Evolutionary conservation across 2,888 invertebrate species (phyloP).

Genomic region (Luffia ferchaultella): DNA sequence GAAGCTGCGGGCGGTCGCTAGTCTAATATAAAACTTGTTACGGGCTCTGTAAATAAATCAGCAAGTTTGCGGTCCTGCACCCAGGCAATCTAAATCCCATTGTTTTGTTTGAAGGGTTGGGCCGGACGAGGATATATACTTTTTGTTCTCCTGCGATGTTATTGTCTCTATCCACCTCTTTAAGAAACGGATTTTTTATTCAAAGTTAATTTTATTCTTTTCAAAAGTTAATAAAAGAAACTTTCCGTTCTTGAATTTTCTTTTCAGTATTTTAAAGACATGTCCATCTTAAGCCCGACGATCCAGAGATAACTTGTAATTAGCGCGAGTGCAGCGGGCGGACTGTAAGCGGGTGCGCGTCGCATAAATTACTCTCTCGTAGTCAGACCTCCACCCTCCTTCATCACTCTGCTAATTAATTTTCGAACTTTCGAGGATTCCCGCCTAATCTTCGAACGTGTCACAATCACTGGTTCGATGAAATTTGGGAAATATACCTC

Average conservation of each 20-base stretch:
- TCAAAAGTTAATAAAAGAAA: neutral
- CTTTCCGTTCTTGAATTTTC: neutral
- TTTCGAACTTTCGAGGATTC: neutral
- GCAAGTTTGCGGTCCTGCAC: conserved; percentile 3
- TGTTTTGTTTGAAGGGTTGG: conserved; percentile 3
- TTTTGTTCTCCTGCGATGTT: no score
- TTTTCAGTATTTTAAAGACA: no score
- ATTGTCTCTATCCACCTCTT: conserved; percentile 1
- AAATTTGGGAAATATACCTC: no score
- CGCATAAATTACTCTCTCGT: neutral
- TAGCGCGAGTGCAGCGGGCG: neutral
- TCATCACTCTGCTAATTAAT: neutral
- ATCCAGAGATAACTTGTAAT: neutral
- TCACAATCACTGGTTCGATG: neutral
- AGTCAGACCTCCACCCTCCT: neutral
- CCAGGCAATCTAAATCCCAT: conserved; percentile 4
- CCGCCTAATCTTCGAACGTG: neutral
- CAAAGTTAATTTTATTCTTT: neutral
- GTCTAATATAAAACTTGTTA: neutral
- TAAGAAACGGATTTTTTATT: conserved; percentile 4
- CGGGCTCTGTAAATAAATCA: conserved; percentile 1
- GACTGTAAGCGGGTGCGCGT: no score
- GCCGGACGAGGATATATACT: conserved; percentile 1
- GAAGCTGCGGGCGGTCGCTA: no score
- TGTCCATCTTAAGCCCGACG: neutral